Evolutionary conservation across 2,797 vertebrate genomes (phyloP).

Genomic region (Manis javanica): DNA sequence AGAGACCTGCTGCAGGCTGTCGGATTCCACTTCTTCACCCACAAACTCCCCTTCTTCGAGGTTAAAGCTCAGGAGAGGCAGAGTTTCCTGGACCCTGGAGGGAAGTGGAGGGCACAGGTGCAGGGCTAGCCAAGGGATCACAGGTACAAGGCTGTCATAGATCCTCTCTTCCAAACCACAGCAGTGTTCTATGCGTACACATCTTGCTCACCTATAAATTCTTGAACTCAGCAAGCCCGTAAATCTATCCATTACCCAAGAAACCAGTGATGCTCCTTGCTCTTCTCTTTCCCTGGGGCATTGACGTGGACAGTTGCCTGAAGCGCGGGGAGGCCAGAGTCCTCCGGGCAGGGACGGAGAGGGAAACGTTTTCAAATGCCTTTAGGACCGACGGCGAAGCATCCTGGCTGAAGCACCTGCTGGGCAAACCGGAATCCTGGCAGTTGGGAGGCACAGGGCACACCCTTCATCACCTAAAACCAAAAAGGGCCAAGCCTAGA

Average conservation of each 20-base stretch:
- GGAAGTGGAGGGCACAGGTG: conserved; percentile 4
- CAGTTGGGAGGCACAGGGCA: background rate
- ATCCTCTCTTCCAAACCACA: background rate
- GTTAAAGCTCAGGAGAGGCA: background rate
- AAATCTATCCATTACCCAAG: background rate
- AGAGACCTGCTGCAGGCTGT: background rate
- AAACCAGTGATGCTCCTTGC: background rate
- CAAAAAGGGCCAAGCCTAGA: background rate
- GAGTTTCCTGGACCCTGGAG: background rate
- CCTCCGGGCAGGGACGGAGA: background rate
- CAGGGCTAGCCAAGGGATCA: background rate
- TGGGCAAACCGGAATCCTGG: background rate
- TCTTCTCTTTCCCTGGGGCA: background rate
- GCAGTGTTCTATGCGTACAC: background rate
- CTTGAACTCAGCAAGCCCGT: background rate
- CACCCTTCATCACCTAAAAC: background rate
- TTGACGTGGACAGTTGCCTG: background rate
- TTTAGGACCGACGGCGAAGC: background rate
- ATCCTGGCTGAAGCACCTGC: background rate
- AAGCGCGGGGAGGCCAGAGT: background rate
- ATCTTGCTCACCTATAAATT: background rate
- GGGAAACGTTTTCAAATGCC: background rate
- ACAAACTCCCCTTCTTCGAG: background rate
- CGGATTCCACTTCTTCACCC: background rate
- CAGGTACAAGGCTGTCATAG: background rate